phyloP scores from a whole-genome alignment of 2,113 vertebrate genomes.

The Oncorhynchus masou region DNA sequence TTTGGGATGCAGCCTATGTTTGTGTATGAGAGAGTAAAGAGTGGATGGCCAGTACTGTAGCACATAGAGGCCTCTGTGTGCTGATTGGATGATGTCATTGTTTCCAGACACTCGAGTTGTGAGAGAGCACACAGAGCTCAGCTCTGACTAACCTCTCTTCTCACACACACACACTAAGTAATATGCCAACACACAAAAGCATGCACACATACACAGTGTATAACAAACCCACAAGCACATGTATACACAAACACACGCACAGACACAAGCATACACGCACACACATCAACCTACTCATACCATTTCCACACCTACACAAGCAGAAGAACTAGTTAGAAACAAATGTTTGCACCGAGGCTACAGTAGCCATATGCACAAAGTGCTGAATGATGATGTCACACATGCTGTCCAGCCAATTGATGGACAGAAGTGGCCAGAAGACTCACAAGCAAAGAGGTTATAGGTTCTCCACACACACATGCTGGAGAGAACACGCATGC shows the following conservation, averaged over 20 bases:
- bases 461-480: conserved; percentile 14
- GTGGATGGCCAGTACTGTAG: not conserved
- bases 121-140: not conserved
- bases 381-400: conserved; percentile 13
- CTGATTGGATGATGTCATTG: no score
- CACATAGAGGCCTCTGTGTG: no score
- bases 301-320: no score
- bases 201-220: no score
- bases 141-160: not conserved
- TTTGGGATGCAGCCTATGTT: not conserved
- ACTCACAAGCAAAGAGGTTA: conserved; percentile 11
- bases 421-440: not conserved
- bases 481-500: not conserved
- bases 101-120: no score
- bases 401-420: not conserved
- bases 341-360: no score
- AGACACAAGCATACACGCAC: conserved; percentile 18
- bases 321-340: no score
- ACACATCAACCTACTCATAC: conserved; percentile 2
- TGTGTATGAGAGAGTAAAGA: not conserved
- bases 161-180: not conserved
- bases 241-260: not conserved
- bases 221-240: not conserved
- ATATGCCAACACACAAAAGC: not conserved
- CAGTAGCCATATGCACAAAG: conserved; percentile 11